These are phyloP conservation scores for Ambastaia sidthimunki DNA, from an alignment of 2,797 vertebrate species.

Conservation along the genomic window DNA sequence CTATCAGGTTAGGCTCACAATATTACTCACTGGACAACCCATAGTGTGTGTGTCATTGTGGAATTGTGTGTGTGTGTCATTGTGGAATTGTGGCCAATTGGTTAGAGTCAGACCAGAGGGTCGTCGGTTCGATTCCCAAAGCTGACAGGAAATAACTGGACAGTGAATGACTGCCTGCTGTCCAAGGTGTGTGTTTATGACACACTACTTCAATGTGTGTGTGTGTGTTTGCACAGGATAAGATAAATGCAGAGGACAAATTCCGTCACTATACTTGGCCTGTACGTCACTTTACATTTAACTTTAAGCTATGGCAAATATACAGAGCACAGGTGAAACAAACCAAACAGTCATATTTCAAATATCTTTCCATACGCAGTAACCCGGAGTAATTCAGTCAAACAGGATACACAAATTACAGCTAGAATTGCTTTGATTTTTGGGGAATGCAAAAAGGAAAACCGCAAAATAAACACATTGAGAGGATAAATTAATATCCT, in stretches of 20 bases:
- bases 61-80: background rate
- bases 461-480: slow-evolving; percentile 24
- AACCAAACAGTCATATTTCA: background rate
- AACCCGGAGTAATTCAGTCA: background rate
- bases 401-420: slow-evolving; percentile 22
- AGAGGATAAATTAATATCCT: slow-evolving; percentile 27
- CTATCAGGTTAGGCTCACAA: background rate
- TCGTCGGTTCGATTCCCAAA: no score
- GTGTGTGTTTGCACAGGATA: no score
- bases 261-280: no score
- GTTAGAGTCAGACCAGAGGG: no score
- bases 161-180: no score
- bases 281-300: no score
- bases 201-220: no score
- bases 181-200: no score
- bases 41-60: background rate
- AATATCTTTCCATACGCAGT: background rate
- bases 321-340: background rate
- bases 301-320: background rate
- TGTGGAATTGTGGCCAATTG: no score
- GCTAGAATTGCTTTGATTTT: slow-evolving; percentile 33
- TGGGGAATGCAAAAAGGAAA: slow-evolving; percentile 5
- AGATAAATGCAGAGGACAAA: no score
- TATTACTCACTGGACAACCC: background rate
- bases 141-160: no score